Percentiles rank a stretch among this genome's conserved stretches.
phyloP scores from a whole-genome alignment of 2,888 invertebrate species.

The Mythimna albipuncta region DNA sequence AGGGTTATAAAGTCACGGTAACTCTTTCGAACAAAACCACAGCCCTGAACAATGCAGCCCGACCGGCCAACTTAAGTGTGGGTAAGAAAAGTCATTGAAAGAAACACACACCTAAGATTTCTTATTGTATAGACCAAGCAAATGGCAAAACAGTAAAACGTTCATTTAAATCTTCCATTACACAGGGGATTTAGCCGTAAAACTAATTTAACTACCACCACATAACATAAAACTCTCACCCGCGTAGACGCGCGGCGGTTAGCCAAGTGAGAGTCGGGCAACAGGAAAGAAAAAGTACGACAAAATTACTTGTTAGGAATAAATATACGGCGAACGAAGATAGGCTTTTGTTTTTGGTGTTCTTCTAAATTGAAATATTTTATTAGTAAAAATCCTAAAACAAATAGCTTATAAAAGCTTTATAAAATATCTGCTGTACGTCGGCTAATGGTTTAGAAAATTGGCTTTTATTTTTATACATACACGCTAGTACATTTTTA shows the following conservation, averaged over 20 bases:
- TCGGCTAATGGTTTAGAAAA: background rate
- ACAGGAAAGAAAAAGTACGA: background rate
- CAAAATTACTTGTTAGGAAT: background rate
- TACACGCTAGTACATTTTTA: background rate
- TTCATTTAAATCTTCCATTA: constrained; percentile 12
- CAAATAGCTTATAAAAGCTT: background rate
- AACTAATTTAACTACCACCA: constrained; percentile 26
- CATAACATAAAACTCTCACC: constrained; percentile 8
- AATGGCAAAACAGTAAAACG: background rate
- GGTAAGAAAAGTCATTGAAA: background rate
- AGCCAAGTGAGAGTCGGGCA: background rate
- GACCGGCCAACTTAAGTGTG: too few relatives aligned
- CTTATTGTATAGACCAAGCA: background rate
- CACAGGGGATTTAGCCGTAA: constrained; percentile 9
- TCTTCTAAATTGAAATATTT: background rate
- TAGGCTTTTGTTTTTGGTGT: background rate
- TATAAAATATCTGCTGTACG: background rate
- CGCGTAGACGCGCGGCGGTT: background rate
- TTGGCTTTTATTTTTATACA: background rate
- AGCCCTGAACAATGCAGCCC: too few relatives aligned
- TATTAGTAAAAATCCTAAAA: background rate
- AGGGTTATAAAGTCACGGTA: too few relatives aligned
- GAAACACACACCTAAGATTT: background rate
- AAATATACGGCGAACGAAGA: too few relatives aligned
- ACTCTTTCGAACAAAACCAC: too few relatives aligned